These are phyloP conservation scores for Pantherophis vulpinus DNA, from an alignment of 2,797 vertebrate genomes.

Conservation along the genomic window DNA sequence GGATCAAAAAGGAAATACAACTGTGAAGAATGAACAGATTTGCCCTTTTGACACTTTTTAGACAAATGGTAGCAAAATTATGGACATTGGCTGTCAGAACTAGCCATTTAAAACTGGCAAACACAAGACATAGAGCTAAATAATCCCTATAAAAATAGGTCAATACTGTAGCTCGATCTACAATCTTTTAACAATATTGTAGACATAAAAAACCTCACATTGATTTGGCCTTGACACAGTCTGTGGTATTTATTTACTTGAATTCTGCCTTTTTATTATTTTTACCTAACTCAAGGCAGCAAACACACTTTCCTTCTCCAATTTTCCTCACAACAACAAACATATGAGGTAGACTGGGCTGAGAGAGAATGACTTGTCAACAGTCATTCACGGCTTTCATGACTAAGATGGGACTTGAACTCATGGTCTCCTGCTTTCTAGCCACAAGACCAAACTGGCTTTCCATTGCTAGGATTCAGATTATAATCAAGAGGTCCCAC, in stretches of 20 bases:
- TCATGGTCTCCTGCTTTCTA: not conserved
- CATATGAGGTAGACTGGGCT: not conserved
- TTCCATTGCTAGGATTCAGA: not conserved
- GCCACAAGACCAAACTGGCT: not conserved
- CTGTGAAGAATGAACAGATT: not conserved
- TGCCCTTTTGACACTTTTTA: not conserved
- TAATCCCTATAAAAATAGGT: conserved; percentile 30
- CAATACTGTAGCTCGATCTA: not conserved
- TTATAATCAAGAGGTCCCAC: not conserved
- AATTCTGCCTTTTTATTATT: not conserved
- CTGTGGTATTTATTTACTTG: not conserved
- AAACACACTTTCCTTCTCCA: not conserved
- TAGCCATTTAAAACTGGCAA: conserved; percentile 41
- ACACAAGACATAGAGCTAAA: conserved; percentile 34
- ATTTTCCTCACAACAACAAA: not conserved
- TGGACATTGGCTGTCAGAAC: conserved; percentile 48
- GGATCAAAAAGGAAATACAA: conserved; percentile 30
- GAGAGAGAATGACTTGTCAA: not conserved
- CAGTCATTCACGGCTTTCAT: not conserved
- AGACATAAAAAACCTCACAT: not conserved
- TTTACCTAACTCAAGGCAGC: not conserved
- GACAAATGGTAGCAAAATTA: conserved; percentile 34
- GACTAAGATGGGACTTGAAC: not conserved
- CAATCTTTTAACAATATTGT: not conserved
- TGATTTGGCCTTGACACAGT: not conserved